phyloP scores from a whole-genome alignment of 92 coral and sea anemone genomes.

The Parazoanthus darwini region DNA sequence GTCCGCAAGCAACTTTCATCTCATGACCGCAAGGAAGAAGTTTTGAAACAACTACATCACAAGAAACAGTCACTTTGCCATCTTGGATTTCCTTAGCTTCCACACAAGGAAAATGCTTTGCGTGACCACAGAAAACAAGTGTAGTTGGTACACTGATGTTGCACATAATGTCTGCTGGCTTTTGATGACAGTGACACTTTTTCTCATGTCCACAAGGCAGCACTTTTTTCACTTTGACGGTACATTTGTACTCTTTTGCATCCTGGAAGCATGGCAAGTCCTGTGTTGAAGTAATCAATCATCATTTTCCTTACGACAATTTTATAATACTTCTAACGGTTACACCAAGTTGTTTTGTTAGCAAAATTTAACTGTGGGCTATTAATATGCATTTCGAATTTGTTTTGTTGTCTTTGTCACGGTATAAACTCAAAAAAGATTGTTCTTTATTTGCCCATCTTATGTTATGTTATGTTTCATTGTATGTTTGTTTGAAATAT shows the following conservation, averaged over 20 bases:
- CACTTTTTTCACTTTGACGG: slow-evolving; percentile 19
- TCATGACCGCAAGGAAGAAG: slow-evolving; percentile 60
- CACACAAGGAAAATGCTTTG: slow-evolving; percentile 27
- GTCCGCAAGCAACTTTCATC: slow-evolving; percentile 50
- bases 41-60: slow-evolving; percentile 29
- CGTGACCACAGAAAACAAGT: slow-evolving; percentile 50
- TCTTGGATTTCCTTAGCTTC: not conserved
- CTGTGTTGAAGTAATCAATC: not conserved
- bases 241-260: slow-evolving; percentile 1
- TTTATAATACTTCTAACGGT: not conserved
- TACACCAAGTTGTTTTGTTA: not conserved
- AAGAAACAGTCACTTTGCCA: slow-evolving; percentile 2
- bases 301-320: not conserved
- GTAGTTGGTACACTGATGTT: slow-evolving; percentile 24
- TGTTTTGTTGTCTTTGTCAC: too few relatives aligned
- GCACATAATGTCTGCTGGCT: slow-evolving; percentile 39
- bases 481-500: too few relatives aligned
- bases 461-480: too few relatives aligned
- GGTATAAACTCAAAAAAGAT: too few relatives aligned
- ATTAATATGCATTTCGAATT: not conserved
- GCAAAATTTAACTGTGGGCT: not conserved
- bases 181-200: slow-evolving; percentile 33
- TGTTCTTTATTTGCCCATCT: not conserved
- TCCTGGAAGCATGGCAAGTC: not conserved
- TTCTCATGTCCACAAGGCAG: slow-evolving; percentile 59